Evolutionary conservation across 2,888 invertebrate species (phyloP), one percentile per base, ranked within the genome.

Genomic region (Pammene aurita): DNA sequence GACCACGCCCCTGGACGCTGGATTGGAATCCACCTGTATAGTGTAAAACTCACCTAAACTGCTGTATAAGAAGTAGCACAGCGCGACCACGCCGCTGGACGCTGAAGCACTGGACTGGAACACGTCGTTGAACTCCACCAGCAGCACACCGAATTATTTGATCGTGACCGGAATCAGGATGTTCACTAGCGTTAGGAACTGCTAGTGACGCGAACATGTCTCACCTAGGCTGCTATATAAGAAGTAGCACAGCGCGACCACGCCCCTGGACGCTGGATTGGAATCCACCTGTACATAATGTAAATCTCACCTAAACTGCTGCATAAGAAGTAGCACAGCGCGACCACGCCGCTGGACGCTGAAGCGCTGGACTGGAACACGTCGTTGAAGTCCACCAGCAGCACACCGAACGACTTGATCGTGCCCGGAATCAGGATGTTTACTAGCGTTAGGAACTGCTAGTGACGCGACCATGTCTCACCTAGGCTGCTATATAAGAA

Each of bases 391-490:
- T 97, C 97, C 48, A 96, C 95, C 79, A 97, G 95, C 0, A 97
- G 89, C 0, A 97, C 97, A 13, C 97, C 97, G 79, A 97, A 97
- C 4, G 97, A 97, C 85, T 97, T 97, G 58, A 97, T 95, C 0
- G 96, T 97, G 48, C 97, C 97, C 6, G 97, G 97, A 46, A 97
- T 96, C 26, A 97, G 92, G 75, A 97, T 95, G 83, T 97, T 26
- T 96, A 97, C 97, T 79, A 97, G 86, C 66, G 97, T 96, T 5
- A 26, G 26, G 26, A 26, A 1, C 26, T 26, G 26, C 26, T 4
- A 26, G 26, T 26, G 26, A 26, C 26, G 26, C 26, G 26, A 26
- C 26, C 26, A 26, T 26, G 26, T 26, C 26, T 26, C 26, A 26
- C 26, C 97, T 82, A 97, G 93, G 75, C 97, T 97, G 86, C 97